Percentiles rank a stretch among this genome's conserved stretches.
These are phyloP conservation scores for Lytechinus variegatus DNA, from an alignment of 35 echinoderm and acorn worm genomes.

Conservation along the genomic window DNA sequence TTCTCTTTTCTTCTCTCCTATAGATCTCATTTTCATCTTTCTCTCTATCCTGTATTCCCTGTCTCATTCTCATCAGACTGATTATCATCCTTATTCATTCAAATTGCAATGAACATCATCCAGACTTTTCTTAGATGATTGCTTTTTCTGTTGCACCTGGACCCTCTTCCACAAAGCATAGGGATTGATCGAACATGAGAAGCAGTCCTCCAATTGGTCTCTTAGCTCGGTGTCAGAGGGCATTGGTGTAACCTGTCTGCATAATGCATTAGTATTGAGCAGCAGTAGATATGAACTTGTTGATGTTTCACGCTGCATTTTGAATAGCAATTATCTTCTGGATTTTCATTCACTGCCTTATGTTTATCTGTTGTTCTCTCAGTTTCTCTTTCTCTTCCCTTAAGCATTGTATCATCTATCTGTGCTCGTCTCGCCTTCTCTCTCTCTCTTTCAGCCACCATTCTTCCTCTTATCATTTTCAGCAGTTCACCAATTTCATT, in stretches of 20 bases:
- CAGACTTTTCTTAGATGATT: not conserved
- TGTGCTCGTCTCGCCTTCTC: not conserved
- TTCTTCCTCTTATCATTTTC: not conserved
- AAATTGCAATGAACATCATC: not conserved
- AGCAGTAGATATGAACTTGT: slow-evolving; percentile 2
- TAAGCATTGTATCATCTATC: not conserved
- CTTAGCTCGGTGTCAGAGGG: too few species aligned
- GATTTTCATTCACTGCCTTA: not conserved
- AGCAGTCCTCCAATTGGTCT: too few species aligned
- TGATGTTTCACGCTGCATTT: not conserved
- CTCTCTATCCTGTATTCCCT: too few species aligned
- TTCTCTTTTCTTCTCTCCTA: not conserved
- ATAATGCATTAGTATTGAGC: not conserved
- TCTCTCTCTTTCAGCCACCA: not conserved
- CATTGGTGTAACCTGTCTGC: too few species aligned
- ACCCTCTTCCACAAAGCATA: too few species aligned
- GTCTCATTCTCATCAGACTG: too few species aligned
- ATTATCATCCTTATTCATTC: too few species aligned
- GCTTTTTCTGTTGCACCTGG: not conserved
- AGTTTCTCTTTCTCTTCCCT: not conserved
- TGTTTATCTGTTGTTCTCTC: not conserved
- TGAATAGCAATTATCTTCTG: not conserved
- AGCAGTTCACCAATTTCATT: not conserved
- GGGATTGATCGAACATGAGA: too few species aligned
- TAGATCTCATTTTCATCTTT: too few species aligned